A percentile compares a stretch with the other conserved stretches of the same genome.
Conservation (phyloP, 2,888 invertebrate genomes). For the Lacanobia oleracea region DNA sequence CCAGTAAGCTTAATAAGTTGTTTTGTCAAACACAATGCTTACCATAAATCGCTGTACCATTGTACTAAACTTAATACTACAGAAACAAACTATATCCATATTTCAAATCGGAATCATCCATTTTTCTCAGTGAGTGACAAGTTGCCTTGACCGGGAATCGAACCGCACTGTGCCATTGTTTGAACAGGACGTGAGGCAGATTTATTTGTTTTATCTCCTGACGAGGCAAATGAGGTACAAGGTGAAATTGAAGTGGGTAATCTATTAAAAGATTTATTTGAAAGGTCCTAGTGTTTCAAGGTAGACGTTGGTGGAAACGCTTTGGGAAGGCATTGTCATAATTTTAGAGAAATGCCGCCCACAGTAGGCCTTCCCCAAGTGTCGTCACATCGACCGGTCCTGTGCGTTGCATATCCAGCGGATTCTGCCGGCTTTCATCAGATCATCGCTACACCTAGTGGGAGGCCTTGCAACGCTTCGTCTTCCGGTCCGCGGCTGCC, state of each 20-base stretch:
- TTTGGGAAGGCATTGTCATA: too few species aligned
- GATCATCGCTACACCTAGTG: too few species aligned
- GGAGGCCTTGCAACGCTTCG: too few species aligned
- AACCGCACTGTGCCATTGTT: slow-evolving; percentile 64
- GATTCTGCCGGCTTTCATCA: too few species aligned
- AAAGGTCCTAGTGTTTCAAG: background rate
- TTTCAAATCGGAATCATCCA: slow-evolving; percentile 60
- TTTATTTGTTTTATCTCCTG: slow-evolving; percentile 61
- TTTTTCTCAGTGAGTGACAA: slow-evolving; percentile 60
- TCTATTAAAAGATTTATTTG: background rate
- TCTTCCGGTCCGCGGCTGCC: too few species aligned
- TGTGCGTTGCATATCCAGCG: too few species aligned
- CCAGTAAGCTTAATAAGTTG: slow-evolving; percentile 3
- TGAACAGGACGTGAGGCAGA: slow-evolving; percentile 54
- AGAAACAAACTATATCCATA: slow-evolving; percentile 51
- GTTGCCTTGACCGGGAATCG: slow-evolving; percentile 69
- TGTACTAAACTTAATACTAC: slow-evolving; percentile 41
- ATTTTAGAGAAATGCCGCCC: too few species aligned
- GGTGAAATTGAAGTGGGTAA: slow-evolving; percentile 44
- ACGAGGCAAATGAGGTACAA: slow-evolving; percentile 49
- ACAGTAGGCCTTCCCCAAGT: too few species aligned
- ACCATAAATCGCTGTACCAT: slow-evolving; percentile 50
- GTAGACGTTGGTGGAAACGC: background rate
- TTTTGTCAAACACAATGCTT: slow-evolving; percentile 33
- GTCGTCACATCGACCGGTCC: too few species aligned